A percentile compares a stretch with the other conserved stretches of the same genome.
These are phyloP conservation scores for Heterotis niloticus DNA, from an alignment of 2,113 vertebrate species.

Conservation along the genomic window DNA sequence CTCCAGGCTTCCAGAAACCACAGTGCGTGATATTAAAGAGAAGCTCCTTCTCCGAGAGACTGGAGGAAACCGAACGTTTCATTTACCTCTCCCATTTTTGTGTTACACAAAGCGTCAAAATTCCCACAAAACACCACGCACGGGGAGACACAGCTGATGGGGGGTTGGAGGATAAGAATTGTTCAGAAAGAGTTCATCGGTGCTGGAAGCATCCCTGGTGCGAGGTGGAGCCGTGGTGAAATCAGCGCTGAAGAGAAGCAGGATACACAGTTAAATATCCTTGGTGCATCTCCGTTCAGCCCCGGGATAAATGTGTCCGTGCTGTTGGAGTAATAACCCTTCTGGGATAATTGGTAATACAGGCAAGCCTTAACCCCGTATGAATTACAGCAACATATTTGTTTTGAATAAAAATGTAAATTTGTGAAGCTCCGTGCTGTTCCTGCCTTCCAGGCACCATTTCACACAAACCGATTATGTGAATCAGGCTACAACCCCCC, in stretches of 20 bases:
- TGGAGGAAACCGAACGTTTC: too few relatives aligned
- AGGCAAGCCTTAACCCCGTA: conserved; percentile 9
- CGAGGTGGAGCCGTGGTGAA: too few relatives aligned
- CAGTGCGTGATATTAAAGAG: too few relatives aligned
- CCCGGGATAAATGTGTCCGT: neutral
- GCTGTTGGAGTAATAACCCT: conserved; percentile 9
- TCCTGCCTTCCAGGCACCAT: neutral
- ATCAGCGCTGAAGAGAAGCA: neutral
- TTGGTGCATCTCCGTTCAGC: neutral
- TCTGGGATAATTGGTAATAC: neutral
- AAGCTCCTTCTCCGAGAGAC: too few relatives aligned
- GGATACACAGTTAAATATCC: neutral
- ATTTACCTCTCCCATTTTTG: too few relatives aligned
- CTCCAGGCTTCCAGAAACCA: too few relatives aligned
- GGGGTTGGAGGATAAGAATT: too few relatives aligned
- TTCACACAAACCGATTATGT: conserved; percentile 1
- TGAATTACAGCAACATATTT: neutral
- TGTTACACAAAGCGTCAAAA: too few relatives aligned
- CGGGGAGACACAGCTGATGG: too few relatives aligned
- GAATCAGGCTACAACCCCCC: neutral
- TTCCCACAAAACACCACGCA: too few relatives aligned
- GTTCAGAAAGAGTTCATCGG: too few relatives aligned
- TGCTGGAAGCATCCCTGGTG: too few relatives aligned
- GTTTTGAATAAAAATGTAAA: conserved; percentile 17
- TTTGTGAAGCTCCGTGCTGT: neutral